phyloP scores from a whole-genome alignment of 2,797 vertebrate genomes.

The Trichosurus vulpecula region DNA sequence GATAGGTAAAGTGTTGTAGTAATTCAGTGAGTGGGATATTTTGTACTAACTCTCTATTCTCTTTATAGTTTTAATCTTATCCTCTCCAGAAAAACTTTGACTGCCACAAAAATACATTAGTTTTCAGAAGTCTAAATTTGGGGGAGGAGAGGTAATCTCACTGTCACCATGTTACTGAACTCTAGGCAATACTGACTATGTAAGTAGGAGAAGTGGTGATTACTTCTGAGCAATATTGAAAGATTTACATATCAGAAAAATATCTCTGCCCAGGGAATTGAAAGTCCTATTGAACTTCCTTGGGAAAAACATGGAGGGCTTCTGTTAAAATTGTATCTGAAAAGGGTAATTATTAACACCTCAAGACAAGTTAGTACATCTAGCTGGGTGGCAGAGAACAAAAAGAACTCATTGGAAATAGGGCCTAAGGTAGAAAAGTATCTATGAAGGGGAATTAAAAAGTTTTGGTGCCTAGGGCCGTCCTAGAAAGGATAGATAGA shows the following conservation, averaged over 20 bases:
- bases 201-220: not conserved
- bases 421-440: not conserved
- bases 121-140: not conserved
- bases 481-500: not conserved
- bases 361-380: not conserved
- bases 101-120: not conserved
- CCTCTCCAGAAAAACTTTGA: not conserved
- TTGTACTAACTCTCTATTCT: conserved; percentile 17
- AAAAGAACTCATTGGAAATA: not conserved
- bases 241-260: not conserved
- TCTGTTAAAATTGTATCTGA: not conserved
- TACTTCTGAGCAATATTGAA: not conserved
- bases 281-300: conserved; percentile 2
- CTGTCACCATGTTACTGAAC: not conserved
- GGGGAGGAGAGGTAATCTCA: not conserved
- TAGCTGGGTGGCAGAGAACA: not conserved
- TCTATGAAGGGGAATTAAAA: not conserved
- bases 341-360: not conserved
- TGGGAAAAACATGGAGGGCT: not conserved
- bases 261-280: conserved; percentile 3
- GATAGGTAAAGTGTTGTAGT: not conserved
- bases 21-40: not conserved
- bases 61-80: not conserved
- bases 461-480: not conserved
- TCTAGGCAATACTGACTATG: not conserved